These are phyloP conservation scores for Eilema sororculum DNA, from an alignment of 2,888 invertebrate species.

Conservation along the genomic window DNA sequence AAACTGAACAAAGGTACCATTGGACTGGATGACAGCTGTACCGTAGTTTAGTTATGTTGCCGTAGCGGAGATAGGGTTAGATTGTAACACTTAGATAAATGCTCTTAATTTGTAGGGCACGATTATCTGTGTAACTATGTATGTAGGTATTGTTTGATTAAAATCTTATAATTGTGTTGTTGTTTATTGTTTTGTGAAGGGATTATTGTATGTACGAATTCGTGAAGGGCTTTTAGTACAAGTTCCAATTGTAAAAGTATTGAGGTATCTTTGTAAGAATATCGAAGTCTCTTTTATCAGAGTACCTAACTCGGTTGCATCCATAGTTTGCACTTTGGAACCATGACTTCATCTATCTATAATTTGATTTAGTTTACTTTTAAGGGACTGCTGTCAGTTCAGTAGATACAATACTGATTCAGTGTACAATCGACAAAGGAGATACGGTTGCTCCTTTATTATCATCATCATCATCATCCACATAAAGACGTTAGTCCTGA, in stretches of 20 bases:
- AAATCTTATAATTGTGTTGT: constrained; percentile 35
- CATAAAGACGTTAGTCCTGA: too few relatives aligned
- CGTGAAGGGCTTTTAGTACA: neutral
- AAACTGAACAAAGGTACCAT: constrained; percentile 51
- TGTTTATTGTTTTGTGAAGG: constrained; percentile 17
- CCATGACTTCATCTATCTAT: too few relatives aligned
- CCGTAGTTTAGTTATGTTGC: constrained; percentile 53
- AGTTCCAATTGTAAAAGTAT: neutral
- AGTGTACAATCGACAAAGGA: too few relatives aligned
- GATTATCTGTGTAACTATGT: constrained; percentile 34
- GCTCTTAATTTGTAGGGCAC: constrained; percentile 55
- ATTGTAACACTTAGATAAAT: constrained; percentile 66
- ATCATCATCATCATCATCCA: too few relatives aligned
- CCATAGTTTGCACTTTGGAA: too few relatives aligned
- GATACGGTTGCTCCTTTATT: too few relatives aligned
- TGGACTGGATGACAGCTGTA: constrained; percentile 53
- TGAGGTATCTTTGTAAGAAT: neutral
- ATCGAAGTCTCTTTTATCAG: too few relatives aligned
- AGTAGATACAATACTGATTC: neutral
- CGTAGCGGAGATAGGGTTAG: constrained; percentile 50
- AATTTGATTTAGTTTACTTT: too few relatives aligned
- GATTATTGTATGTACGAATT: neutral
- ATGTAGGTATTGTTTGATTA: constrained; percentile 43
- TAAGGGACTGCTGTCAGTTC: neutral
- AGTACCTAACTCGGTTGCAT: too few relatives aligned